phyloP scores from a whole-genome alignment of 2,797 vertebrate species.

The Poecilia velifera region DNA sequence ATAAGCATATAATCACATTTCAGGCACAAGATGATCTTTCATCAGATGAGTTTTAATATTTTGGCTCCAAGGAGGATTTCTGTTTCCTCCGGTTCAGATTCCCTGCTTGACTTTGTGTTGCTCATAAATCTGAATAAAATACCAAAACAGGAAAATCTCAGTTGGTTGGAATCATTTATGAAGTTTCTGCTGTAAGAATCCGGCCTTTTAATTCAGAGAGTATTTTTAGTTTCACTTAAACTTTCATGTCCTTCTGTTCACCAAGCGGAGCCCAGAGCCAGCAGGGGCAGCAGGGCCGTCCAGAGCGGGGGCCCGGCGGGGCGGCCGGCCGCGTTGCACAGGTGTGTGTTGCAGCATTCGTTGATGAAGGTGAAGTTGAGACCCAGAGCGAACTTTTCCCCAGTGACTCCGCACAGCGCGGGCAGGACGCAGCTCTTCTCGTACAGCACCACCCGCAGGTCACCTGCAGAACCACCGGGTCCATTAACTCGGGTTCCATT shows the following conservation, averaged over 20 bases:
- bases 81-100: neutral
- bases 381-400: slow-evolving; percentile 75
- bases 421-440: slow-evolving; percentile 80
- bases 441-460: slow-evolving; percentile 73
- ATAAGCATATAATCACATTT: neutral
- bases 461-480: slow-evolving; percentile 56
- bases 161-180: neutral
- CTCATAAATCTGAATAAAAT: neutral
- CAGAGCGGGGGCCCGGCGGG: slow-evolving; percentile 20
- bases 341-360: slow-evolving; percentile 79
- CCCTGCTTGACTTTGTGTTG: neutral
- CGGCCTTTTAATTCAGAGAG: neutral
- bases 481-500: neutral
- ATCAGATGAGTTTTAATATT: neutral
- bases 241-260: neutral
- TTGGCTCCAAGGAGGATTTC: neutral
- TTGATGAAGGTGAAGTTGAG: slow-evolving; percentile 84
- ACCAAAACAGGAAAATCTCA: neutral
- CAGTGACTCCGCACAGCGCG: slow-evolving; percentile 72
- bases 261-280: slow-evolving; percentile 13
- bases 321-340: slow-evolving; percentile 73
- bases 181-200: neutral
- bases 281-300: slow-evolving; percentile 37
- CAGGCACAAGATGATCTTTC: neutral
- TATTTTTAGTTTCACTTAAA: neutral